Evolutionary conservation across 2,113 vertebrate species (phyloP).

Genomic region (Hypocryptadius cinnamomeus): DNA sequence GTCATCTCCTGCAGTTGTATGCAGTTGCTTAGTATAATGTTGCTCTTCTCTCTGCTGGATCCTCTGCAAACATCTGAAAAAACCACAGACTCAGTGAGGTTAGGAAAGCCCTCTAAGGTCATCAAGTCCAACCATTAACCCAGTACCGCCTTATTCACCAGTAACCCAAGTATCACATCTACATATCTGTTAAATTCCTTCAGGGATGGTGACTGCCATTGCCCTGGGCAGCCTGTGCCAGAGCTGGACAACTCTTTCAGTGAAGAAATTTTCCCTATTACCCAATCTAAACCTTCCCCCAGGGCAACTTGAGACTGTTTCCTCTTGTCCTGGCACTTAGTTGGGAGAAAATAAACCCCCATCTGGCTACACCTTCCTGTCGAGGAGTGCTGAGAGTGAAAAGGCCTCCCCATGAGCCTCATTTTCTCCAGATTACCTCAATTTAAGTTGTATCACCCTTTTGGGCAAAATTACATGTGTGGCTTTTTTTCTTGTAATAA

Average conservation of each 20-base stretch:
- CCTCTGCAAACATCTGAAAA: not conserved
- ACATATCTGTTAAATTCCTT: not conserved
- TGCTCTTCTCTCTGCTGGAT: not conserved
- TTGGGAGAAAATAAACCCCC: not conserved
- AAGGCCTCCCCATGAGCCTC: not conserved
- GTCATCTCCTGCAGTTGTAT: rapidly evolving
- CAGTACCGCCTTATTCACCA: not conserved
- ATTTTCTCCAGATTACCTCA: not conserved
- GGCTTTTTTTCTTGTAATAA: not conserved
- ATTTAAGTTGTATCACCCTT: not conserved
- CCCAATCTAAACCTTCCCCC: not conserved
- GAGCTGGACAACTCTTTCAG: not conserved
- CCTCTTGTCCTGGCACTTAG: not conserved
- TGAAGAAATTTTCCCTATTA: not conserved
- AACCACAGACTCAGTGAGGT: not conserved
- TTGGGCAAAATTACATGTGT: not conserved
- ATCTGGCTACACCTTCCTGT: not conserved
- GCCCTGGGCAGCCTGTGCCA: not conserved
- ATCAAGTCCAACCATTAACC: not conserved
- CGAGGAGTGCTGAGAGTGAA: not conserved
- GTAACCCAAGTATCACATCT: not conserved
- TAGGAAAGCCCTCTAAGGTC: not conserved
- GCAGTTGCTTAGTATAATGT: not conserved
- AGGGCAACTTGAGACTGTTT: not conserved
- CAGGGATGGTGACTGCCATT: not conserved